Evolutionary conservation across 2,113 vertebrate genomes (phyloP), one percentile per base, ranked within the genome.

Genomic region (Sturnus vulgaris): DNA sequence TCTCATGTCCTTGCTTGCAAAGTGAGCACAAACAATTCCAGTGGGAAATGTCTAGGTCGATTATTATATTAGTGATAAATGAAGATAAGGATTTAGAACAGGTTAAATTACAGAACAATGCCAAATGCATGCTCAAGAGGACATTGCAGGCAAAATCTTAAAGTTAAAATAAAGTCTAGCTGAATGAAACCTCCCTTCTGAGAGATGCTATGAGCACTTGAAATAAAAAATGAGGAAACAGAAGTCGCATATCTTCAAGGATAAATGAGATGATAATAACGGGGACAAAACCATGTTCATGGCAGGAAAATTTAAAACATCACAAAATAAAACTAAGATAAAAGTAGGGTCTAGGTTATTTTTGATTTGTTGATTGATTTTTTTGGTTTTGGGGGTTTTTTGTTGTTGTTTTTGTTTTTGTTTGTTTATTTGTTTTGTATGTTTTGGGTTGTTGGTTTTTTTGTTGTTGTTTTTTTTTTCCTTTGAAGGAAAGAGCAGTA

Each of bases 71-170:
- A 68, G 22, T 82, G 57, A 92, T 53, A 59, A 95, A 52, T 35
- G 61, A 95, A 91, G 42, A 73, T 68, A 82, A 88, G 84, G 76
- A 78, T 79, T 73, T 87, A 93, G 69, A 96, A 86, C 65, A 72
- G 46, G 73, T 78, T 90, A 70, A 93, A 77, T 55, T 60, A 72
- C 27, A 55, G 19, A 94, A 57, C 68, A 73, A 9, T 65, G 46
- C 14, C 73, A 96, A 97, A 94, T 73, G 76, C 9, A 42, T 47
- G 40, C 64, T 92, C 47, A 82, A 75, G 46, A 88, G 59, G 49
- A 65, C 35, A 31, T 25, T 72, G 81, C 31, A 78, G 7, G 8
- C 22, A 88, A 94, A 76, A 89, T 23, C 33, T 50, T 82, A 69
- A 83, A 76, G 24, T 55, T 65, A 93, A 88, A 91, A 75, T 23